Evolutionary conservation across 2,888 invertebrate species (phyloP).

Genomic region (Halocaridina rubra): DNA sequence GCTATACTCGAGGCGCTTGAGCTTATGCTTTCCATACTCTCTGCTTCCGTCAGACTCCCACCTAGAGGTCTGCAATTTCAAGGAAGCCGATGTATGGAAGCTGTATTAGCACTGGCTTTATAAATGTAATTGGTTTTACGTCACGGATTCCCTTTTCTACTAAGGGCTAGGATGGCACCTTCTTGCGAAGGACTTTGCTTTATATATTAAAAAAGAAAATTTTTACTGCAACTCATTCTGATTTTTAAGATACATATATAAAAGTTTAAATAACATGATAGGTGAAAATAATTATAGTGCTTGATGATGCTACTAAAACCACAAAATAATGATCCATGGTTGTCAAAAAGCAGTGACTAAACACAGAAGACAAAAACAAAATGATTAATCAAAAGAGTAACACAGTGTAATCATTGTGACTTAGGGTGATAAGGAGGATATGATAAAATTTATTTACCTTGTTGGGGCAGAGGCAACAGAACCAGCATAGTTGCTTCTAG

Average conservation of each 20-base stretch:
- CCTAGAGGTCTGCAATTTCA: constrained; percentile 41
- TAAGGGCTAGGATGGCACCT: too few relatives aligned
- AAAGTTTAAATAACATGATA: constrained; percentile 1
- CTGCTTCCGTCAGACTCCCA: constrained; percentile 85
- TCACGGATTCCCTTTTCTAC: too few relatives aligned
- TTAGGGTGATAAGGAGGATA: background rate
- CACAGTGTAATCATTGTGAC: background rate
- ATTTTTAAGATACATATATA: too few relatives aligned
- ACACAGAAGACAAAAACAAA: background rate
- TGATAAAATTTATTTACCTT: constrained; percentile 38
- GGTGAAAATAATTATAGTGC: constrained; percentile 30
- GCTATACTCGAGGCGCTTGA: constrained; percentile 65
- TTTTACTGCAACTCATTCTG: too few relatives aligned
- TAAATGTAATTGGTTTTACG: too few relatives aligned
- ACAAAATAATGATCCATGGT: background rate
- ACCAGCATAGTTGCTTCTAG: constrained; percentile 69
- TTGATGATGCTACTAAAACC: background rate
- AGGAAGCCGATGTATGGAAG: constrained; percentile 31
- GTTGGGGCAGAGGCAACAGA: constrained; percentile 62
- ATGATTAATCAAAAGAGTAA: background rate
- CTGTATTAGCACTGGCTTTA: constrained; percentile 32
- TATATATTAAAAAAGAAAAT: too few relatives aligned
- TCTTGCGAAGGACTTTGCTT: too few relatives aligned
- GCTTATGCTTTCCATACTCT: constrained; percentile 78
- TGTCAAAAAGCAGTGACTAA: constrained; percentile 20